phyloP scores from a whole-genome alignment of 92 coral and sea anemone species.

The Palythoa caribaeorum region DNA sequence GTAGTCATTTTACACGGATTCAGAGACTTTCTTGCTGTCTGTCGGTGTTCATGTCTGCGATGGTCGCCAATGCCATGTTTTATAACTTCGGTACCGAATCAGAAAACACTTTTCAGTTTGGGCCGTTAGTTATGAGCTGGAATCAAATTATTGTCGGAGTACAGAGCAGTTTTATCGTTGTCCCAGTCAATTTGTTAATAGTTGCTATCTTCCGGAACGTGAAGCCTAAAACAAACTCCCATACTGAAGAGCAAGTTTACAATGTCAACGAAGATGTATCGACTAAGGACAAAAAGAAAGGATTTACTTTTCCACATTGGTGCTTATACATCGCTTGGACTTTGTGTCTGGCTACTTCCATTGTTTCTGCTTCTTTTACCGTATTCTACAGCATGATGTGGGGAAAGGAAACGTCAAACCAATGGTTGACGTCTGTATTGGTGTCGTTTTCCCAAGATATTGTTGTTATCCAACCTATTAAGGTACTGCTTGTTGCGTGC shows the following conservation, averaged over 20 bases:
- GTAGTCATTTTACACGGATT: constrained; percentile 95
- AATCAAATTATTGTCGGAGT: constrained; percentile 88
- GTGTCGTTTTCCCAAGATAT: constrained; percentile 97
- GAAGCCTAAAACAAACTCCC: constrained; percentile 58
- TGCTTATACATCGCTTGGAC: constrained; percentile 84
- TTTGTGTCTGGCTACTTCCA: constrained; percentile 72
- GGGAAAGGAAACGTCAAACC: constrained; percentile 91
- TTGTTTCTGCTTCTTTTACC: constrained; percentile 87
- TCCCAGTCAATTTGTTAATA: constrained; percentile 86
- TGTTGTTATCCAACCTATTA: constrained; percentile 90
- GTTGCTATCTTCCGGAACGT: constrained; percentile 88
- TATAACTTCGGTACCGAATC: constrained; percentile 89
- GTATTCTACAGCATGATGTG: constrained; percentile 94
- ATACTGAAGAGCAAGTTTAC: constrained; percentile 40
- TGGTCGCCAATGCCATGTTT: constrained; percentile 97
- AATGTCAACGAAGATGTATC: constrained; percentile 47
- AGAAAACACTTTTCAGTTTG: constrained; percentile 77
- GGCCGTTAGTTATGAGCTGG: constrained; percentile 83
- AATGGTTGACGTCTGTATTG: constrained; percentile 92
- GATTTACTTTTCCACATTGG: constrained; percentile 74
- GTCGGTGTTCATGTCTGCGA: constrained; percentile 85
- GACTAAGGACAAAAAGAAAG: constrained; percentile 27
- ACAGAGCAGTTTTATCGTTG: constrained; percentile 87
- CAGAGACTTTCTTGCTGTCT: constrained; percentile 95
- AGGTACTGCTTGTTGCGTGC: constrained; percentile 85